These are phyloP conservation scores for Donacobius atricapilla DNA, from an alignment of 2,113 vertebrate species.

Conservation along the genomic window DNA sequence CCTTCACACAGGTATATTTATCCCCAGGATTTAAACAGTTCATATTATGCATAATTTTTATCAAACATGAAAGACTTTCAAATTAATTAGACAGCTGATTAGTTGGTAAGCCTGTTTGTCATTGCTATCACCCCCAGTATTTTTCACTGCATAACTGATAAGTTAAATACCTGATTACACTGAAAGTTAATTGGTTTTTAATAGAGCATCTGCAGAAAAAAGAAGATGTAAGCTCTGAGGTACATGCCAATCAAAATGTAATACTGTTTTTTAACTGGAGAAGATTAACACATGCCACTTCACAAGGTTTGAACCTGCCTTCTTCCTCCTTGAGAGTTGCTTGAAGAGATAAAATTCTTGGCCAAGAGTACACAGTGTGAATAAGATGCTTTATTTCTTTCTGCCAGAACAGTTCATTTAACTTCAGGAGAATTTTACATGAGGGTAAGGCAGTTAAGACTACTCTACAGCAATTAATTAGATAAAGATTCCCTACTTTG, in stretches of 20 bases:
- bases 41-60: constrained; percentile 16
- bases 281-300: constrained; percentile 1
- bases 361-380: background rate
- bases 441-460: background rate
- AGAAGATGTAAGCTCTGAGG: background rate
- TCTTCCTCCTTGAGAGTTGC: background rate
- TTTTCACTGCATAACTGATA: constrained; percentile 36
- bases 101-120: constrained; percentile 33
- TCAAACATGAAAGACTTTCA: constrained; percentile 42
- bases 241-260: constrained; percentile 27
- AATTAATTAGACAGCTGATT: constrained; percentile 51
- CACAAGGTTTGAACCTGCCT: background rate
- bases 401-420: background rate
- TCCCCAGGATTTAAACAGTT: background rate
- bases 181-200: constrained; percentile 55
- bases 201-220: background rate
- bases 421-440: background rate
- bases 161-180: constrained; percentile 50
- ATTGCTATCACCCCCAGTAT: constrained; percentile 27
- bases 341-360: background rate
- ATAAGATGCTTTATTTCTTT: background rate
- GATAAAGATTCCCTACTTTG: background rate
- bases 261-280: background rate
- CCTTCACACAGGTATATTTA: background rate
- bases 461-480: background rate